These are phyloP conservation scores for Achroia grisella DNA, from an alignment of 1,140 invertebrate species.

Conservation along the genomic window DNA sequence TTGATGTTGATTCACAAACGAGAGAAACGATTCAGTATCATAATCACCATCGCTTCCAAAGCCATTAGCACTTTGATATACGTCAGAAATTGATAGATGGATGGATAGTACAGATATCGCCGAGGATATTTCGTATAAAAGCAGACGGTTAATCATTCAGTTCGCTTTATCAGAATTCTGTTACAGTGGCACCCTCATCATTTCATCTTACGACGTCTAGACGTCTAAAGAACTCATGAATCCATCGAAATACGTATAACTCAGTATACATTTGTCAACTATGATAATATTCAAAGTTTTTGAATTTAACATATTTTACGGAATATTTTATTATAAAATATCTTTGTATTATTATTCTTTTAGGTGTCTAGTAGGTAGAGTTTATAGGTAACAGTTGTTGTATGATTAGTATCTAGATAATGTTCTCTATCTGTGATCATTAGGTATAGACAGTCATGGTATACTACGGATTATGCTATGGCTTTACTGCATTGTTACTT, in stretches of 20 bases:
- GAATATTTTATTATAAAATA: too few relatives aligned
- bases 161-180: constrained; percentile 12
- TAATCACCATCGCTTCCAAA: constrained; percentile 4
- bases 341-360: too few relatives aligned
- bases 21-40: not conserved
- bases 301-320: too few relatives aligned
- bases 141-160: constrained; percentile 14
- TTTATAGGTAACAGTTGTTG: too few relatives aligned
- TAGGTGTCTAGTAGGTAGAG: too few relatives aligned
- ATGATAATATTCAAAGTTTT: too few relatives aligned
- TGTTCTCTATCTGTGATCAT: too few relatives aligned
- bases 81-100: constrained; percentile 22
- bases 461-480: too few relatives aligned
- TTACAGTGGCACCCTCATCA: constrained; percentile 18
- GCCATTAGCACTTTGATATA: constrained; percentile 17
- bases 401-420: too few relatives aligned
- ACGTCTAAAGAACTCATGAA: constrained; percentile 14
- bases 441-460: too few relatives aligned
- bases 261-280: too few relatives aligned
- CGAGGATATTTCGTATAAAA: constrained; percentile 10
- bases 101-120: not conserved
- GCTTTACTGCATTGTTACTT: too few relatives aligned
- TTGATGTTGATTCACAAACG: not conserved
- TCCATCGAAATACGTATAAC: constrained; percentile 6
- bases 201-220: constrained; percentile 15